A percentile compares a stretch with the other conserved stretches of the same genome.
Evolutionary conservation across 2,888 invertebrate genomes (phyloP).

Genomic region (Diplolepis rosae): DNA sequence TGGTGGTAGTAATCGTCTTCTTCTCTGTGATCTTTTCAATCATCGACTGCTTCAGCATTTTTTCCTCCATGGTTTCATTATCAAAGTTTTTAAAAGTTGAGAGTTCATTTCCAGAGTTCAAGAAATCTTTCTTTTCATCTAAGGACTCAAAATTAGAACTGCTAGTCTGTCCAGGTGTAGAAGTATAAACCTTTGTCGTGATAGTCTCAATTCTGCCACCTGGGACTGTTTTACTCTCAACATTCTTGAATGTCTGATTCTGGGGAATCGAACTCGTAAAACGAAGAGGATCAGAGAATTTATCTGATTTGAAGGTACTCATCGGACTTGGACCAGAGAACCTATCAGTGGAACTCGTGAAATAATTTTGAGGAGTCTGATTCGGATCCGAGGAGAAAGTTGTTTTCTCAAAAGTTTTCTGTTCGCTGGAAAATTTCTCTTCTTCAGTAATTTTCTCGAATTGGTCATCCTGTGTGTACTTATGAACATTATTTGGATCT

Average conservation of each 20-base stretch:
- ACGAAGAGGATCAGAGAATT: slow-evolving; percentile 40
- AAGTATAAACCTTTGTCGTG: slow-evolving; percentile 77
- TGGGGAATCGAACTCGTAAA: slow-evolving; percentile 47
- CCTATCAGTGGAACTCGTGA: slow-evolving; percentile 49
- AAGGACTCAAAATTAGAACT: slow-evolving; percentile 76
- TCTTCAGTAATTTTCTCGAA: slow-evolving; percentile 41
- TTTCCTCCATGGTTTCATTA: slow-evolving; percentile 76
- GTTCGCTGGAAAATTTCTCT: slow-evolving; percentile 47
- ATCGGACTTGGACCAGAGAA: slow-evolving; percentile 54
- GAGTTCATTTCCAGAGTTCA: slow-evolving; percentile 75
- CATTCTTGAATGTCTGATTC: slow-evolving; percentile 57
- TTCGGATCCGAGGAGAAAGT: slow-evolving; percentile 50
- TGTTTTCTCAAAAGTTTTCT: slow-evolving; percentile 47
- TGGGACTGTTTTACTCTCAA: slow-evolving; percentile 76
- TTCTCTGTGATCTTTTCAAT: slow-evolving; percentile 82
- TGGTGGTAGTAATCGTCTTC: slow-evolving; percentile 81
- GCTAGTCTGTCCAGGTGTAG: slow-evolving; percentile 76
- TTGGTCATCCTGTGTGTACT: slow-evolving; percentile 13
- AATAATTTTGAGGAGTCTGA: slow-evolving; percentile 48
- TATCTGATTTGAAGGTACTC: slow-evolving; percentile 63
- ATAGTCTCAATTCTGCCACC: slow-evolving; percentile 77
- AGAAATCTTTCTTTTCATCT: slow-evolving; percentile 75
- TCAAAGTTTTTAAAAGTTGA: slow-evolving; percentile 62
- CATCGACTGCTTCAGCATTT: slow-evolving; percentile 81
- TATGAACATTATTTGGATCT: slow-evolving; percentile 22